phyloP scores from a whole-genome alignment of 2,888 invertebrate genomes.

The Clivina fossor region DNA sequence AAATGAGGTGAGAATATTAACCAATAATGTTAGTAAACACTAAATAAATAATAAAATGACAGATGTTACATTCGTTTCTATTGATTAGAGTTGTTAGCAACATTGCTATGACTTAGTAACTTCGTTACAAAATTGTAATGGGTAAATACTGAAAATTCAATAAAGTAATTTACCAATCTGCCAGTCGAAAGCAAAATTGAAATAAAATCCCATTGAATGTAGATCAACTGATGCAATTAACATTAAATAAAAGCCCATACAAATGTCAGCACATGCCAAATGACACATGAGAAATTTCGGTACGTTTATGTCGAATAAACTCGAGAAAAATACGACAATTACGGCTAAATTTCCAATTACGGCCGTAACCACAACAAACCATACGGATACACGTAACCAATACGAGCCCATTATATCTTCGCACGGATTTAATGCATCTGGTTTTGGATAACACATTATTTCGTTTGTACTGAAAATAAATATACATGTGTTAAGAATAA shows the following conservation, averaged over 20 bases:
- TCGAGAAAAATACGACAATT: constrained; percentile 71
- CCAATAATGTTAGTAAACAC: too few relatives aligned
- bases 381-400: constrained; percentile 78
- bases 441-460: constrained; percentile 70
- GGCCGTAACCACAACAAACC: constrained; percentile 82
- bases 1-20: too few relatives aligned
- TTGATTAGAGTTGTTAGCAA: too few relatives aligned
- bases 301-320: constrained; percentile 61
- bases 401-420: constrained; percentile 86
- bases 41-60: not conserved
- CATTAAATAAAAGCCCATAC: constrained; percentile 81
- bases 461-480: constrained; percentile 38
- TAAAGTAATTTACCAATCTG: constrained; percentile 64
- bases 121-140: too few relatives aligned
- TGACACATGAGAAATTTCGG: constrained; percentile 78
- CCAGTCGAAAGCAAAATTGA: constrained; percentile 90
- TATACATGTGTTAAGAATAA: too few relatives aligned
- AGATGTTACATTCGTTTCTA: too few relatives aligned
- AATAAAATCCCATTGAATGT: constrained; percentile 82
- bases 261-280: constrained; percentile 85
- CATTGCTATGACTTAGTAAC: too few relatives aligned
- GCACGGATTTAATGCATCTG: constrained; percentile 84
- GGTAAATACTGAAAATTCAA: constrained; percentile 6
- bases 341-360: constrained; percentile 83
- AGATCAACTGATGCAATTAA: constrained; percentile 83